These are phyloP conservation scores for Gorsachius goisagi DNA, from an alignment of 2,113 vertebrate species.

Conservation along the genomic window DNA sequence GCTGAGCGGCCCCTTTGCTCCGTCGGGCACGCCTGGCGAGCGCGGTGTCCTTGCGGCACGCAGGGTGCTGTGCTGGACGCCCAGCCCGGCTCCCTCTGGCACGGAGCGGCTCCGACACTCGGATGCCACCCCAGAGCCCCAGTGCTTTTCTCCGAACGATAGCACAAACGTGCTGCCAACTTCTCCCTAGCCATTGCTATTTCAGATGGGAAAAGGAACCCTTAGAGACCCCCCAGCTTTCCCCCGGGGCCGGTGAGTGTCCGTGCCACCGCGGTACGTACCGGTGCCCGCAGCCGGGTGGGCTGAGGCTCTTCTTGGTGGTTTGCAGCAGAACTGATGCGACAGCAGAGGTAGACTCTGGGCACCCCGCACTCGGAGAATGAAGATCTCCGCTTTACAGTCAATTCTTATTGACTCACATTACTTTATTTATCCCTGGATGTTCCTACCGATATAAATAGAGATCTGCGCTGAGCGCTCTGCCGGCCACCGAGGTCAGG, in stretches of 20 bases:
- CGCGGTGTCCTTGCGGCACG: accelerated
- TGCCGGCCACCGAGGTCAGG: not conserved
- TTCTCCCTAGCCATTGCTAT: not conserved
- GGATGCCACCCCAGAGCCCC: not conserved
- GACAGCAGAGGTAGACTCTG: not conserved
- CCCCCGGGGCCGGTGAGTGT: accelerated
- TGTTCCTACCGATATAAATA: constrained; percentile 50
- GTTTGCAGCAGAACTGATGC: not conserved
- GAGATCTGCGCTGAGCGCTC: not conserved
- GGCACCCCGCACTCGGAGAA: not conserved
- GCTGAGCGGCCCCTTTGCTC: not conserved
- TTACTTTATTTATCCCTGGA: constrained; percentile 51
- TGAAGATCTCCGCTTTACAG: not conserved
- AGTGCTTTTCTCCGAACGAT: accelerated
- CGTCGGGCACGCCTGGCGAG: not conserved
- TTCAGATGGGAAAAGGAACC: accelerated
- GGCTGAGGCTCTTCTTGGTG: accelerated
- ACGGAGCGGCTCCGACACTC: not conserved
- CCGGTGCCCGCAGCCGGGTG: not conserved
- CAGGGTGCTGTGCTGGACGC: not conserved
- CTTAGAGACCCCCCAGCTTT: not conserved
- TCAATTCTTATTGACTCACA: constrained; percentile 30
- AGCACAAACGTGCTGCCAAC: not conserved
- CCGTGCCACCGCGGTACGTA: not conserved
- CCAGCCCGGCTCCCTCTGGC: not conserved